Evolutionary conservation across 1,140 invertebrate species (phyloP).

Genomic region (Tetragonula clypearis): DNA sequence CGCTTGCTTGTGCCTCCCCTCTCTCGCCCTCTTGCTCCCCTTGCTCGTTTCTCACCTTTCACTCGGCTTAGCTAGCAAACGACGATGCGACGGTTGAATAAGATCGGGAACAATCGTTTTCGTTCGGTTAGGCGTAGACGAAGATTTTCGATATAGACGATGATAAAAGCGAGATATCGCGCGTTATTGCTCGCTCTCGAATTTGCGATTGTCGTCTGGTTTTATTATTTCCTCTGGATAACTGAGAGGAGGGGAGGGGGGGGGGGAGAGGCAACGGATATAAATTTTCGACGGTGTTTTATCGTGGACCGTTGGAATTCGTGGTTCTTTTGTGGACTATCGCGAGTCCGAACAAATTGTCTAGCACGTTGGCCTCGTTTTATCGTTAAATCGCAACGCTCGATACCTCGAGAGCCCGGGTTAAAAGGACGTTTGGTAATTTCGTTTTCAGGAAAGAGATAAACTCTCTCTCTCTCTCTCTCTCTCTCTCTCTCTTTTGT

Average conservation of each 20-base stretch:
- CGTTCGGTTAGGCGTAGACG: background rate
- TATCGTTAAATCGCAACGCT: background rate
- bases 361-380: background rate
- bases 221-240: background rate
- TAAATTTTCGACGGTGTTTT: background rate
- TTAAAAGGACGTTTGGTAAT: background rate
- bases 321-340: conserved; percentile 14
- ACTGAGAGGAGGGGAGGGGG: too few species aligned
- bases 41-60: background rate
- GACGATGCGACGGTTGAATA: too few species aligned
- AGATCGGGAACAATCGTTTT: background rate
- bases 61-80: too few species aligned
- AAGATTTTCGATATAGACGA: background rate
- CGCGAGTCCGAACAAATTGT: conserved; percentile 12
- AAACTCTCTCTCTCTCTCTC: background rate
- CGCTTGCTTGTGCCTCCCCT: too few species aligned
- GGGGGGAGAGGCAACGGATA: background rate
- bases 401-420: background rate
- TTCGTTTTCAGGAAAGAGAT: conserved; percentile 13
- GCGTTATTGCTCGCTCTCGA: background rate
- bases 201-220: background rate
- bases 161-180: background rate
- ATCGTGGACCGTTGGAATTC: conserved; percentile 9
- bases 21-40: background rate
- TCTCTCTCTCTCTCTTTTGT: too few species aligned